A percentile compares a stretch with the other conserved stretches of the same genome.
Conservation (phyloP, 2,797 vertebrate genomes). For the Tauraco hartlaubi region DNA sequence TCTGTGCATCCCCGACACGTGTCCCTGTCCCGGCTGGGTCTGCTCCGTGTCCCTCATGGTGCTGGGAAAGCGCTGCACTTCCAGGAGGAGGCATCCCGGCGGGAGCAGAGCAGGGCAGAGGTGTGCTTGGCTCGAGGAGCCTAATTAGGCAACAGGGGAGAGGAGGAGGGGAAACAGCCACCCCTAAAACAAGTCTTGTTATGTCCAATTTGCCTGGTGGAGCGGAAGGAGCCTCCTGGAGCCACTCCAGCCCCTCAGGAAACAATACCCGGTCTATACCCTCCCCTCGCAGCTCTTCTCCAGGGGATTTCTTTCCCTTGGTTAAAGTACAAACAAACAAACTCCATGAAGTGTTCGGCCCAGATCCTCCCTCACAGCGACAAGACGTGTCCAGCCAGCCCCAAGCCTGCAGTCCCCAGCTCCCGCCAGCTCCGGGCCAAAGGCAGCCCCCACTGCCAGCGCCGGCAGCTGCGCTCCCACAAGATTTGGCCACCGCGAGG, state of each 20-base stretch:
- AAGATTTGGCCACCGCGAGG: accelerated
- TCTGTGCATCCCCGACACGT: background rate
- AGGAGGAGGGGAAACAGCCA: conserved; percentile 34
- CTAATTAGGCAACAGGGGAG: background rate
- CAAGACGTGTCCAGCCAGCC: background rate
- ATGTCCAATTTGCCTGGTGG: conserved; percentile 10
- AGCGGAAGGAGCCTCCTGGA: conserved; percentile 59
- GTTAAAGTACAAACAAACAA: conserved; percentile 66
- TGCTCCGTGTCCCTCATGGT: accelerated
- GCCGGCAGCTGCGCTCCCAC: accelerated
- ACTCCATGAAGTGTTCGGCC: background rate
- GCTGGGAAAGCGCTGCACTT: background rate
- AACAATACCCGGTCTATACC: conserved; percentile 35
- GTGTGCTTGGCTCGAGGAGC: background rate
- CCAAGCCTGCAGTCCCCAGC: background rate
- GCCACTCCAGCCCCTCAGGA: conserved; percentile 43
- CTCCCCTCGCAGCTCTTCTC: conserved; percentile 28
- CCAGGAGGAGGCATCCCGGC: background rate
- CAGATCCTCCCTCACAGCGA: background rate
- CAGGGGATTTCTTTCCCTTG: conserved; percentile 45
- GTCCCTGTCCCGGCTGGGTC: background rate
- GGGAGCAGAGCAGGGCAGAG: background rate
- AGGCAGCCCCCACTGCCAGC: background rate
- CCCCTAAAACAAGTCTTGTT: conserved; percentile 37
- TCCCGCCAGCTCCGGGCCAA: conserved; percentile 31